Evolutionary conservation across 2,888 invertebrate genomes (phyloP).

Genomic region (Drosophila subquinaria): DNA sequence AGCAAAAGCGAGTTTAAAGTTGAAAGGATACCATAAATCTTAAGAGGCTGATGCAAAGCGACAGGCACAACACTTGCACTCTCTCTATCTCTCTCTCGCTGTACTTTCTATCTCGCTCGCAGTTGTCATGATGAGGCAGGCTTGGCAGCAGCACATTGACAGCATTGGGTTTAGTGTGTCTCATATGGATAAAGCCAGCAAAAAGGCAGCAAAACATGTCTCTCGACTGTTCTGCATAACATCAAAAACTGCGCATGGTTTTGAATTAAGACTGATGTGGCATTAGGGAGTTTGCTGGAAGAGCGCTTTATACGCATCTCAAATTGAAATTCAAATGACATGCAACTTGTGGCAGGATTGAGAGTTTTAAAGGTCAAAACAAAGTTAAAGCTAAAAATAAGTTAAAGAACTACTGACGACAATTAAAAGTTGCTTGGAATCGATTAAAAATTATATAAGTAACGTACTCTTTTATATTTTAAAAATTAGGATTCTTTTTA

Average conservation of each 20-base stretch:
- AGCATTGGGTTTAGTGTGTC: slow-evolving; percentile 55
- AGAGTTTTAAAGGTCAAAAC: neutral
- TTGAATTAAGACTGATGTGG: slow-evolving; percentile 46
- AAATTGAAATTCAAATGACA: slow-evolving; percentile 6
- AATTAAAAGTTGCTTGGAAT: neutral
- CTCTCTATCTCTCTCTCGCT: neutral
- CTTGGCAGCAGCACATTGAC: slow-evolving; percentile 42
- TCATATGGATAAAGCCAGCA: slow-evolving; percentile 36
- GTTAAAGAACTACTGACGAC: neutral
- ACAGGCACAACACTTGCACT: slow-evolving; percentile 40
- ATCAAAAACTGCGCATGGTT: slow-evolving; percentile 37
- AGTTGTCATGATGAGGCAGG: slow-evolving; percentile 27
- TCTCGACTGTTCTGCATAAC: slow-evolving; percentile 34
- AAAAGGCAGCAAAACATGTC: slow-evolving; percentile 4
- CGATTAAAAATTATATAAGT: no score
- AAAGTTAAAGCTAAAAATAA: neutral
- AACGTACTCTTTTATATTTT: neutral
- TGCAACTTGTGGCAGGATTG: neutral
- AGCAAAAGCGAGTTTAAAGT: slow-evolving; percentile 73
- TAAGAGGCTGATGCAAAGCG: slow-evolving; percentile 63
- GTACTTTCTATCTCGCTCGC: neutral
- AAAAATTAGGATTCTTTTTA: no score
- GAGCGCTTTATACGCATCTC: slow-evolving; percentile 20
- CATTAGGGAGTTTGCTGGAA: slow-evolving; percentile 50
- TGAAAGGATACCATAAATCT: slow-evolving; percentile 84